Conservation (phyloP, 1,140 invertebrate genomes). For the Littorina saxatilis region DNA sequence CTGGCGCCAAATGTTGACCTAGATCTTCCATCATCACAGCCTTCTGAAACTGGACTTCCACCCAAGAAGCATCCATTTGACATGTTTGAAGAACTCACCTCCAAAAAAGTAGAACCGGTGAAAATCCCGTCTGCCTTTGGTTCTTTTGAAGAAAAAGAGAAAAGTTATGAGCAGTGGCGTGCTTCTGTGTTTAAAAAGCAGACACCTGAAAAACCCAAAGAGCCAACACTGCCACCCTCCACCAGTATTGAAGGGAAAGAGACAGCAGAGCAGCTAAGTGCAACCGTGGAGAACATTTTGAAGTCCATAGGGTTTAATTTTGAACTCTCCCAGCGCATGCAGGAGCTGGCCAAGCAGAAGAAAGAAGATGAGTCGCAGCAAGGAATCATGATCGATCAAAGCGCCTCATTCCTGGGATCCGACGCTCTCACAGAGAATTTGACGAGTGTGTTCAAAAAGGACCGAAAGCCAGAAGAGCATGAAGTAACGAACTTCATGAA, state of each 20-base stretch:
- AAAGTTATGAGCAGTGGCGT: conserved; percentile 49
- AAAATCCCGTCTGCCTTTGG: conserved; percentile 16
- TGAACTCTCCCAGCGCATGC: conserved; percentile 74
- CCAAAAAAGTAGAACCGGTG: background rate
- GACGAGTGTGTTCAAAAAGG: conserved; percentile 43
- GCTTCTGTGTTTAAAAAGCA: conserved; percentile 16
- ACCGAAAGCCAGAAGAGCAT: background rate
- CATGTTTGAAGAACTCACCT: background rate
- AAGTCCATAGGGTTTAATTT: conserved; percentile 75
- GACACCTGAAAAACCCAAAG: conserved; percentile 10
- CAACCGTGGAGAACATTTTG: conserved; percentile 73
- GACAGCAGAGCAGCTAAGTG: conserved; percentile 58
- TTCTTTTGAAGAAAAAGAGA: conserved; percentile 44
- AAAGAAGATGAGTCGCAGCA: conserved; percentile 55
- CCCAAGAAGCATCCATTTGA: background rate
- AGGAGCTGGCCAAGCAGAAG: conserved; percentile 67
- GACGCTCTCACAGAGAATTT: conserved; percentile 49
- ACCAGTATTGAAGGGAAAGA: conserved; percentile 34
- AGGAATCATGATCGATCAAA: conserved; percentile 60
- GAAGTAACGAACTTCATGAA: conserved; percentile 8
- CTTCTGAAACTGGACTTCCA: too few species aligned
- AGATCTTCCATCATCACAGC: too few species aligned
- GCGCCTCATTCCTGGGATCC: conserved; percentile 67
- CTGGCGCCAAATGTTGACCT: too few species aligned
- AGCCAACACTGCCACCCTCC: conserved; percentile 4